Conservation (phyloP, 2,888 invertebrate species). For the Rhagium mordax region DNA sequence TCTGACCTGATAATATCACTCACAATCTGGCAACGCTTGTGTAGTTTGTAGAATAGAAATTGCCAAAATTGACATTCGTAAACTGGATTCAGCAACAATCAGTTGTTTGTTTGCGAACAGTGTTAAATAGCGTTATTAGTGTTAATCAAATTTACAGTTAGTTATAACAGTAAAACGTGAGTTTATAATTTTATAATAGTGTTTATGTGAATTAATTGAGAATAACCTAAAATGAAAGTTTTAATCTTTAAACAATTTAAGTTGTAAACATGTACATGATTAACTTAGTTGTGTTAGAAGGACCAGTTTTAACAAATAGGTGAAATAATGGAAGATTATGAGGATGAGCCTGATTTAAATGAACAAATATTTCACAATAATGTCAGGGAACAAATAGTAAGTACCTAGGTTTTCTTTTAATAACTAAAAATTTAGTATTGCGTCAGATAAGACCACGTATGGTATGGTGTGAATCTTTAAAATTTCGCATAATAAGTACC, state of each 20-base stretch:
- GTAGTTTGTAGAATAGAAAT: too few species aligned
- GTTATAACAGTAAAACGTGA: conserved; percentile 21
- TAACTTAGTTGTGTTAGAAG: conserved; percentile 48
- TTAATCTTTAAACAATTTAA: too few species aligned
- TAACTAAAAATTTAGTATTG: too few species aligned
- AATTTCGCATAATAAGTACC: neutral
- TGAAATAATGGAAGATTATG: conserved; percentile 70
- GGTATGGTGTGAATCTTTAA: neutral
- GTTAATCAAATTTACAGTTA: conserved; percentile 18
- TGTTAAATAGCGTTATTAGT: too few species aligned
- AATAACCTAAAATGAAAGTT: conserved; percentile 26
- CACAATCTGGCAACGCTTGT: too few species aligned
- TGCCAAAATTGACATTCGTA: too few species aligned
- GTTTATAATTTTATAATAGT: conserved; percentile 6
- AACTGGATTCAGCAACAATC: too few species aligned
- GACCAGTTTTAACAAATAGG: conserved; percentile 59
- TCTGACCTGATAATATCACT: too few species aligned
- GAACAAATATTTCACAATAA: conserved; percentile 96
- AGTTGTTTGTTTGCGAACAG: too few species aligned
- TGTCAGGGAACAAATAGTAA: conserved; percentile 94
- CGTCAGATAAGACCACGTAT: conserved; percentile 28
- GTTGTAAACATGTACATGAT: conserved; percentile 49
- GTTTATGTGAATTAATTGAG: conserved; percentile 23
- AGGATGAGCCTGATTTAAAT: conserved; percentile 82
- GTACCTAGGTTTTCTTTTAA: conserved; percentile 72